Percentiles rank a stretch among this genome's conserved stretches.
phyloP scores from a whole-genome alignment of 2,797 vertebrate species.

The Thamnophis elegans region DNA sequence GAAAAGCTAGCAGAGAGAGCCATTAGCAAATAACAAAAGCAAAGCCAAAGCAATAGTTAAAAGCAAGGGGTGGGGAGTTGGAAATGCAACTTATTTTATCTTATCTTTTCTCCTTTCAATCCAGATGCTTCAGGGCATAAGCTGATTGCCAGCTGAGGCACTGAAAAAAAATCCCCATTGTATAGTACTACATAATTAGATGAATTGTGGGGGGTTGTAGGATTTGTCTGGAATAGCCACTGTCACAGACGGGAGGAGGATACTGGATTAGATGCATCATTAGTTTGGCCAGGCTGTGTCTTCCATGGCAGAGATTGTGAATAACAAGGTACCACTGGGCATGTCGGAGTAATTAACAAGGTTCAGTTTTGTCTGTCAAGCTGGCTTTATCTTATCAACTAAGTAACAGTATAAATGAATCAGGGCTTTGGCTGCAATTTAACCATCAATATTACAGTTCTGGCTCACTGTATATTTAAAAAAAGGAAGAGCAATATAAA shows the following conservation, averaged over 20 bases:
- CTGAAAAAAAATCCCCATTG: slow-evolving; percentile 46
- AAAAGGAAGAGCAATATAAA: neutral
- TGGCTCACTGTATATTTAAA: neutral
- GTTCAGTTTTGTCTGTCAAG: slow-evolving; percentile 23
- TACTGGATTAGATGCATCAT: slow-evolving; percentile 37
- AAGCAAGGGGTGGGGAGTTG: slow-evolving; percentile 15
- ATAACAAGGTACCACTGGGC: slow-evolving; percentile 11
- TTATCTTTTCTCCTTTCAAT: slow-evolving; percentile 56
- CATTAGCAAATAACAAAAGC: slow-evolving; percentile 47
- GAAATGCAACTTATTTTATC: slow-evolving; percentile 53
- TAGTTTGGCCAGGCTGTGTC: slow-evolving; percentile 35
- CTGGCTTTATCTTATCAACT: slow-evolving; percentile 15
- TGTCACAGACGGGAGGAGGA: slow-evolving; percentile 35
- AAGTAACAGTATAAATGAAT: slow-evolving; percentile 16
- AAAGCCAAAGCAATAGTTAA: slow-evolving; percentile 61
- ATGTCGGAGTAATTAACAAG: slow-evolving; percentile 22
- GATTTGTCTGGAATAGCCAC: slow-evolving; percentile 53
- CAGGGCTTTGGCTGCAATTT: neutral
- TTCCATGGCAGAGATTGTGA: slow-evolving; percentile 39
- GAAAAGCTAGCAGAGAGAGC: slow-evolving; percentile 48
- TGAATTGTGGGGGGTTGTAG: slow-evolving; percentile 47
- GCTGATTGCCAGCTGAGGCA: slow-evolving; percentile 60
- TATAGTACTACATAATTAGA: slow-evolving; percentile 54
- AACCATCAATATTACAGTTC: neutral
- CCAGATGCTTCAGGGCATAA: slow-evolving; percentile 57